These are phyloP conservation scores for Caranx melampygus DNA, from an alignment of 2,113 vertebrate genomes.

Conservation along the genomic window DNA sequence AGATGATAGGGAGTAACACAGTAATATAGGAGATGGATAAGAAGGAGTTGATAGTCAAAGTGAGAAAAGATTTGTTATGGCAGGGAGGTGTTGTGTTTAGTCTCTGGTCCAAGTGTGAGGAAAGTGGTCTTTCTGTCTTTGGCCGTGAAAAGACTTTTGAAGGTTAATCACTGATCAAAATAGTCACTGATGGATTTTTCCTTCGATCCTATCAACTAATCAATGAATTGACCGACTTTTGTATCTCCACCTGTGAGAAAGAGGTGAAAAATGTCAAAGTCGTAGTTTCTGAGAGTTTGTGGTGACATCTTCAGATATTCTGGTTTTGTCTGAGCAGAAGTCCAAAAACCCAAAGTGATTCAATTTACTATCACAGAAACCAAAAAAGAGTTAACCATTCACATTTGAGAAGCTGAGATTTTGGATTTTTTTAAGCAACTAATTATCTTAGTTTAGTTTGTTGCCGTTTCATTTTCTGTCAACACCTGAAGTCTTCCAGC, in stretches of 20 bases:
- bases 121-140: slow-evolving; percentile 24
- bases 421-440: no score
- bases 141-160: neutral
- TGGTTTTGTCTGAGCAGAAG: neutral
- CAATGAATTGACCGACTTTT: no score
- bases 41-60: neutral
- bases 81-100: neutral
- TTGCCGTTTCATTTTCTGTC: neutral
- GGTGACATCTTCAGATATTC: neutral
- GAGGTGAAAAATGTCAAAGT: neutral
- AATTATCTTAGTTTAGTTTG: neutral
- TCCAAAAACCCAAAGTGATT: neutral
- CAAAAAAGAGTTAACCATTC: neutral
- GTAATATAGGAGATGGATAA: neutral
- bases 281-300: neutral
- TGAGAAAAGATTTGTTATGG: slow-evolving; percentile 26
- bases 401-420: neutral
- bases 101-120: slow-evolving; percentile 4
- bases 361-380: neutral
- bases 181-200: neutral
- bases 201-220: no score
- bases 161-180: neutral
- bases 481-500: neutral
- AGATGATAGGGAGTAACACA: slow-evolving; percentile 20
- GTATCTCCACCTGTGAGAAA: no score